phyloP scores from a whole-genome alignment of 2,888 invertebrate species.

The Phytoseiulus persimilis region DNA sequence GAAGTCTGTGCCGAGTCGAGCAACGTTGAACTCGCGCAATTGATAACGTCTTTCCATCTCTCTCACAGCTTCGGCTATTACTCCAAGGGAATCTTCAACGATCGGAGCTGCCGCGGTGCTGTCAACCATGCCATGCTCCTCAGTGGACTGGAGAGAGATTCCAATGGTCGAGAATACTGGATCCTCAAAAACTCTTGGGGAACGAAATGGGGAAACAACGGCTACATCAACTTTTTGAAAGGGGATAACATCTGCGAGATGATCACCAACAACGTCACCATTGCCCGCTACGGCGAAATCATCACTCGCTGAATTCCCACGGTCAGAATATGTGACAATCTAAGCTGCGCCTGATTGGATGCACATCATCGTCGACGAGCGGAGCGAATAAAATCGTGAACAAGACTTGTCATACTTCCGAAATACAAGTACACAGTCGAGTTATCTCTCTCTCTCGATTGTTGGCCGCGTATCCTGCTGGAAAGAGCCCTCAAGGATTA shows the following conservation, averaged over 20 bases:
- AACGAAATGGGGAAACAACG: conserved; percentile 67
- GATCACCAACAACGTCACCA: conserved; percentile 59
- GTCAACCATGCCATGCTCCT: not conserved
- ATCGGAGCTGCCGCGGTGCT: not conserved
- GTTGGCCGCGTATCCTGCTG: too few species aligned
- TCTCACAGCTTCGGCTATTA: not conserved
- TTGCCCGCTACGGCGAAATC: not conserved
- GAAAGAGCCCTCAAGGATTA: too few species aligned
- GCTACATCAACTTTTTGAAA: conserved; percentile 79
- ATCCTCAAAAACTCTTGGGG: conserved; percentile 80
- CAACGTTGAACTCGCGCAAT: not conserved
- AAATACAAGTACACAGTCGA: too few species aligned
- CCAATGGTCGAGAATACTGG: conserved; percentile 63
- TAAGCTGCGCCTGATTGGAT: too few species aligned
- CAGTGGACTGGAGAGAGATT: not conserved
- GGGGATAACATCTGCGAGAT: conserved; percentile 74
- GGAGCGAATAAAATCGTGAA: too few species aligned
- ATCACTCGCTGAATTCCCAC: not conserved
- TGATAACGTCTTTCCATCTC: not conserved
- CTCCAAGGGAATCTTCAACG: conserved; percentile 23
- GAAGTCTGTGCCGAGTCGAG: too few species aligned
- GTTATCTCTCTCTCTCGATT: too few species aligned
- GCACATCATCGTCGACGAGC: too few species aligned
- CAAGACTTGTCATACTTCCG: too few species aligned
- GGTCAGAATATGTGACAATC: not conserved